phyloP scores from a whole-genome alignment of 2,888 invertebrate species.

The Agrotis exclamationis region DNA sequence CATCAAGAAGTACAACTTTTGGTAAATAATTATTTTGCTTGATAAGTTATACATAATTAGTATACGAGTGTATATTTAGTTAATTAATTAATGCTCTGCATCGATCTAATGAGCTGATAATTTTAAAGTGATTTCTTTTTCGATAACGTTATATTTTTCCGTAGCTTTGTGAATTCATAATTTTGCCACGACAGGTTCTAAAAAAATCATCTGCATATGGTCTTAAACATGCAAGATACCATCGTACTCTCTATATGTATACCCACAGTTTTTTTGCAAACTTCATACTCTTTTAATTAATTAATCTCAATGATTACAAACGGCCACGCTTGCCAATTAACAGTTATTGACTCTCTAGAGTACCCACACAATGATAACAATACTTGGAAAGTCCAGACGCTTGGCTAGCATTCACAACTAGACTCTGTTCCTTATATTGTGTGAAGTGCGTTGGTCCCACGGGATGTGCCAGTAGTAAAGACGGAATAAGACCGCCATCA shows the following conservation, averaged over 20 bases:
- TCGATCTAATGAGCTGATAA: constrained; percentile 14
- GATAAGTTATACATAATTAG: neutral
- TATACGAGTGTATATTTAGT: neutral
- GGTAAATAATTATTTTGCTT: neutral
- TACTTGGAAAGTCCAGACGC: constrained; percentile 77
- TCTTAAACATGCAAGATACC: too few relatives aligned
- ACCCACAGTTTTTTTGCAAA: neutral
- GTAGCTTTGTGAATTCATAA: neutral
- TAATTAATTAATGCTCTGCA: neutral
- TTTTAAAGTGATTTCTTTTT: neutral
- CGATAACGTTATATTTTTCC: neutral
- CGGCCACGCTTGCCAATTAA: constrained; percentile 72
- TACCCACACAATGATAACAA: constrained; percentile 73
- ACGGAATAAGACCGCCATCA: constrained; percentile 82
- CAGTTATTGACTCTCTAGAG: constrained; percentile 76
- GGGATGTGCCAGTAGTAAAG: constrained; percentile 87
- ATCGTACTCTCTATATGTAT: neutral
- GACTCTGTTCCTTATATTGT: constrained; percentile 76
- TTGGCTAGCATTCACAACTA: constrained; percentile 84
- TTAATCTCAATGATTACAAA: constrained; percentile 43
- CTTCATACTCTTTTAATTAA: constrained; percentile 1
- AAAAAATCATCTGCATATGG: neutral
- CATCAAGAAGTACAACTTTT: neutral
- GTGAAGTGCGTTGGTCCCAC: constrained; percentile 86
- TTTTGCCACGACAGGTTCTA: neutral